Base-by-base conservation (phyloP, 92 coral and sea anemone genomes). In the Siderastrea radians region DNA sequence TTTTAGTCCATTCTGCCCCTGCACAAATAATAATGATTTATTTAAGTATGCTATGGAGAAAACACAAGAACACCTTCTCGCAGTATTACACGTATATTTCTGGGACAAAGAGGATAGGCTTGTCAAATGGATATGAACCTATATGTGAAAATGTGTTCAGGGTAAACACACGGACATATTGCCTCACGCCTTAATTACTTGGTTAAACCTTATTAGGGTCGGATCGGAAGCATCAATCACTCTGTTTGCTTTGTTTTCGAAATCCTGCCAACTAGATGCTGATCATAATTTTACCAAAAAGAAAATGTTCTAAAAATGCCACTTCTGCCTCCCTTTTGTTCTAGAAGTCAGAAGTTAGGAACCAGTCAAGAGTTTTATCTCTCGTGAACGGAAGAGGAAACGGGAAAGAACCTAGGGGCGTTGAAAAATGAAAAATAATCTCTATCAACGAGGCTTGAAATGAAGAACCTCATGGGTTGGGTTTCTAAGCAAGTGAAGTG, bases 191-290 rank as follows among this genome's bases (percentile, higher is more conserved):
- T 83, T 95, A 93, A 95, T 95, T 91, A 95, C 93, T 93, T 93
- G 93, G 94, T 93, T 93, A 95, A 95, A 93, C 95, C 91, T 86
- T 85, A 93, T 91, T 94, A 95, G 93, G 82, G 80, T 85, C 58
- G 53, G 80, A 95, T 93, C 96, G 96, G 96, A 94, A 87, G 87
- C 84, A 79, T 73, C 93, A 82, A 90, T 93, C 98, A 86, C 38
- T 68, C 26, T 95, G 80, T 95, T 93, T 92, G 79, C 92, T 75
- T 88, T 70, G 82, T 77, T 82, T 83, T 62, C 83, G 26, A 55
- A 77, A 67, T 67, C 49, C 84, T 85, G 88, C 81, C 80, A 84
- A 74, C 51, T 47, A 63, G 81, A 74, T 58, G 57, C 67, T 6
- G 71, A 26, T 73, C 72, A 66, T 73, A 72, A 79, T 79, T 85